Base-by-base conservation (phyloP, 92 coral and sea anemone genomes). In the Anthopleura xanthogrammica region DNA sequence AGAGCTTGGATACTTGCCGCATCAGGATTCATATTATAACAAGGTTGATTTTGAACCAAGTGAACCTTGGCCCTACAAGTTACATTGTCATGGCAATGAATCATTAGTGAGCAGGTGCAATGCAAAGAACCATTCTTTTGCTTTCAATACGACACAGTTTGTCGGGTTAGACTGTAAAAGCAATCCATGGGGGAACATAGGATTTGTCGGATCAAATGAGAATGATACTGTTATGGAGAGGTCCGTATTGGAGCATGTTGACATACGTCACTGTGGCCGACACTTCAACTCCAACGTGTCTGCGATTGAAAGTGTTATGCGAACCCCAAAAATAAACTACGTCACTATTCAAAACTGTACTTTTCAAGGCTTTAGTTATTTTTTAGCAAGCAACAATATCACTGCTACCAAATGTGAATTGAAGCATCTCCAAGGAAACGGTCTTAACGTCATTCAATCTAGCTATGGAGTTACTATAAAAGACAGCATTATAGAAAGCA, bases 121-220 rank as follows among this genome's bases (percentile, higher is more conserved):
- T n/a, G 54, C 24, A 9, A 17, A 43, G 5, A 52, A 82, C 8
- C 66, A 60, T 16, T 41, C 46, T 7, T 24, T 17, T 12, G 58
- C 75, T 50, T 41, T 29, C 57, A 78, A 64, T 74, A 83, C n/a
- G 2, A 29, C 48, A 12, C 23, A 52, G 8, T 36, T 46, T 13
- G 66, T 85, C 36, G 42, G 68, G 12, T 55, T 86, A 2, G 80
- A 80, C 56, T 91, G 94, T 76, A 71, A 40, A 20, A 86, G 55
- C 2, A 56, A 64, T 8, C 86, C 92, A 41, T 91, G 94, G 94
- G 94, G 92, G 73, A 86, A 89, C 23, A 16, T 91, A n/a, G 79
- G 89, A 9, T 85, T 91, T 66, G 66, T 86, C 6, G 71, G 85
- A 7, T 52, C 76, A 46, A 70, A 77, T 56, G 88, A 89, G 9